A percentile compares a stretch with the other conserved stretches of the same genome.
Evolutionary conservation across 2,888 invertebrate genomes (phyloP).

Genomic region (Oscheius onirici): DNA sequence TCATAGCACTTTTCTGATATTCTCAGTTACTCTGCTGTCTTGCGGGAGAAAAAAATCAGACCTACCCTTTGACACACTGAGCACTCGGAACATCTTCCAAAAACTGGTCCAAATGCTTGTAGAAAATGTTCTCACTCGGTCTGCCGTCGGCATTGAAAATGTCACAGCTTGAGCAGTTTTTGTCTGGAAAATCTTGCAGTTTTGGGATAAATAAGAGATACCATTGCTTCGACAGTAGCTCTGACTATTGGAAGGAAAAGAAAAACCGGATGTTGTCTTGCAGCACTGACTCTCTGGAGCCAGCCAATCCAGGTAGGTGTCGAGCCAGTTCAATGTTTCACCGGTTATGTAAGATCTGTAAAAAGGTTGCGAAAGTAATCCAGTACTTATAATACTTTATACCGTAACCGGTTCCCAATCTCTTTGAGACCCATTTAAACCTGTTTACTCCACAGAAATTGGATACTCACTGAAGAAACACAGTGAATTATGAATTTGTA

Average conservation of each 20-base stretch:
- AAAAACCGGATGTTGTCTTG: not conserved
- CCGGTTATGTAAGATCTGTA: slow-evolving; percentile 34
- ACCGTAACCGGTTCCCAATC: too few species aligned
- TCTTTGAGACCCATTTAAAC: too few species aligned
- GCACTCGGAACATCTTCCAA: slow-evolving; percentile 22
- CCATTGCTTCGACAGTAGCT: slow-evolving; percentile 6
- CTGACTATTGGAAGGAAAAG: not conserved
- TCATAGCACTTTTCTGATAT: too few species aligned
- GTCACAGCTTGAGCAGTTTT: slow-evolving; percentile 20
- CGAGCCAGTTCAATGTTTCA: slow-evolving; percentile 50
- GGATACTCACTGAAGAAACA: too few species aligned
- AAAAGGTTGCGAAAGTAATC: too few species aligned
- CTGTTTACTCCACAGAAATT: too few species aligned
- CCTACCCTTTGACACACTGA: slow-evolving; percentile 23
- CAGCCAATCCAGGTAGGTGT: slow-evolving; percentile 52
- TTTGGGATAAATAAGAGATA: not conserved
- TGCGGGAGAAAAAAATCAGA: not conserved
- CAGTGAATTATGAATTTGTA: too few species aligned
- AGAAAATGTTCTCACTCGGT: slow-evolving; percentile 15
- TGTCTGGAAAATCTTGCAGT: not conserved
- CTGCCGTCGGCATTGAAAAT: slow-evolving; percentile 20
- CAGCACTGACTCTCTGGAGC: slow-evolving; percentile 42
- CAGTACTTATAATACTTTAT: too few species aligned
- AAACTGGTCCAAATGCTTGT: slow-evolving; percentile 10
- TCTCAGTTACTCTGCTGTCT: too few species aligned